Base-by-base conservation (phyloP, 2,888 invertebrate species). In the Sinohyriopsis cumingii region DNA sequence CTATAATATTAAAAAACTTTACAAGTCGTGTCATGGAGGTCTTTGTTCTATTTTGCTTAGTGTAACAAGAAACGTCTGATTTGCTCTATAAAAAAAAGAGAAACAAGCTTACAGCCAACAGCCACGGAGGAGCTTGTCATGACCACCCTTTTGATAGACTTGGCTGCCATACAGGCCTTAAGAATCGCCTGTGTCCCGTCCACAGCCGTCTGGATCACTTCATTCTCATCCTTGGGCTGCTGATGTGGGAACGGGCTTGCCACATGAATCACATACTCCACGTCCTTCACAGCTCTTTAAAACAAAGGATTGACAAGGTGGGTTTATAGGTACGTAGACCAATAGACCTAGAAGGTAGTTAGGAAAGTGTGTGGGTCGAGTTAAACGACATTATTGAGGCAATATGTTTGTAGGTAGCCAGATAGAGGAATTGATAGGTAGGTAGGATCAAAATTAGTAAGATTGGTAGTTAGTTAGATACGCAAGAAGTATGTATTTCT, bases 41-140 rank as follows among this genome's bases (percentile, higher is more conserved):
- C 3, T 45, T 33, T 33, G 0, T 45, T 12, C 12, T 45, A 0
- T 45, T 12, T 45, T 9, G 12, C 45, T 12, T 45, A 45, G 9
- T 45, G 45, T 45, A 15, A 45, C 45, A 45, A 45, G 12, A 45
- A 45, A 45, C 12, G 45, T 45, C 2, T 45, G 45, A 9, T 12
- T 45, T 2, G 12, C 45, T 45, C 12, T 15, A 12, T 5, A 33
- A n/a, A n/a, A n/a, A 45, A 45, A 45, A 15, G 3, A 12, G 9
- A 45, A 45, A 45, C 45, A 12, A 45, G 78, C 78, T 86, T 84
- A 80, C 87, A 87, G 75, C 81, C 73, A 53, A 89, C 87, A 57
- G 92, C 90, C 24, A 89, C 91, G 67, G 90, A 88, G 9, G 91
- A 91, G 69, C 91, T 91, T 5, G 92, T 92, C 25, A 92, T 82